Conservation (phyloP, 2,888 invertebrate species). For the Apotomis capreana region DNA sequence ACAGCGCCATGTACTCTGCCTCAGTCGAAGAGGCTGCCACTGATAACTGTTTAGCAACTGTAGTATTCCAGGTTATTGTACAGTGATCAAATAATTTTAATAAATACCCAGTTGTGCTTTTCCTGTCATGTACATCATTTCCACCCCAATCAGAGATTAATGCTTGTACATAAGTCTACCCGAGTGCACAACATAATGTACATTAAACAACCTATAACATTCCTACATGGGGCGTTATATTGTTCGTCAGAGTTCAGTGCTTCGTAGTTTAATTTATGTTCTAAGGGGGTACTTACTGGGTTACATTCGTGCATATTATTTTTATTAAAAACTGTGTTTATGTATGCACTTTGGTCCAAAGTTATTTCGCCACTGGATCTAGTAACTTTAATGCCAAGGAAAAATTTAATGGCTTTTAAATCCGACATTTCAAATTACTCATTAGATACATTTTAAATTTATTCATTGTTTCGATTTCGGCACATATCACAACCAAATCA, state of each 20-base stretch:
- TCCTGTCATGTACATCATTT: conserved; percentile 43
- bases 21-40: conserved; percentile 45
- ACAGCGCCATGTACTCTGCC: conserved; percentile 47
- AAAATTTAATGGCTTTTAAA: conserved; percentile 42
- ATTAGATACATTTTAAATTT: conserved; percentile 32
- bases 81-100: conserved; percentile 46
- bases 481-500: conserved; percentile 4
- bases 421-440: conserved; percentile 39
- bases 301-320: conserved; percentile 13
- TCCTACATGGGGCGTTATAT: conserved; percentile 4
- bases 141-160: conserved; percentile 45
- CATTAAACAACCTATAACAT: conserved; percentile 31
- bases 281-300: neutral
- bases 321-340: conserved; percentile 9
- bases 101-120: conserved; percentile 43
- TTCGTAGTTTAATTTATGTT: neutral
- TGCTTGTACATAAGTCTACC: conserved; percentile 47
- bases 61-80: conserved; percentile 46
- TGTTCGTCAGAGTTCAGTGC: conserved; percentile 1
- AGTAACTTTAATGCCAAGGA: conserved; percentile 17
- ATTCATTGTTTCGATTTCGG: neutral
- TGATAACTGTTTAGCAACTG: conserved; percentile 45
- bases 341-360: conserved; percentile 17
- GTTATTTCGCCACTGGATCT: conserved; percentile 19
- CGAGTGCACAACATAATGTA: conserved; percentile 40